Percentiles rank a stretch among this genome's conserved stretches.
Evolutionary conservation across 2,888 invertebrate species (phyloP).

Genomic region (Bembecia ichneumoniformis): DNA sequence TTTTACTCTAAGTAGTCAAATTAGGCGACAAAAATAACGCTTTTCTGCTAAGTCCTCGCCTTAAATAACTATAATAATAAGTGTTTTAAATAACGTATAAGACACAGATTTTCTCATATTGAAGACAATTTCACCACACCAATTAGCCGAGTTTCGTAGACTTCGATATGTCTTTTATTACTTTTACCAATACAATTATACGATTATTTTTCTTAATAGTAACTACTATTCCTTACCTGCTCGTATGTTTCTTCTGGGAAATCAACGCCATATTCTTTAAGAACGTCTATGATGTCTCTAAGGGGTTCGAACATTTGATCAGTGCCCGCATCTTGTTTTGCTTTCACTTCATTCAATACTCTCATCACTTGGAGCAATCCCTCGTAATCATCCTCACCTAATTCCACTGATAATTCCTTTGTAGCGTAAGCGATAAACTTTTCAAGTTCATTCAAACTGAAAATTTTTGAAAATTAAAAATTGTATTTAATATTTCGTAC

Average conservation of each 20-base stretch:
- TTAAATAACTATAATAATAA: too few relatives aligned
- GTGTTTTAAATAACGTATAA: too few relatives aligned
- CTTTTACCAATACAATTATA: too few relatives aligned
- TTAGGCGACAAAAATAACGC: too few relatives aligned
- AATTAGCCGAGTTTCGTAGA: too few relatives aligned
- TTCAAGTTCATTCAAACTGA: conserved; percentile 81
- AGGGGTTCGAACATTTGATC: conserved; percentile 93
- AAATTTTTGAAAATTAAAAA: conserved; percentile 11
- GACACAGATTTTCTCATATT: too few relatives aligned
- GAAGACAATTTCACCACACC: too few relatives aligned
- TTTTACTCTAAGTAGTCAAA: too few relatives aligned
- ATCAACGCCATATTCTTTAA: conserved; percentile 89
- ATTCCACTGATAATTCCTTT: conserved; percentile 77
- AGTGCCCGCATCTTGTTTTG: conserved; percentile 74
- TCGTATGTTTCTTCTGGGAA: conserved; percentile 84
- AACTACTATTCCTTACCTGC: conserved; percentile 60
- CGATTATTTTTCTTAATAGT: too few relatives aligned
- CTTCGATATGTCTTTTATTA: too few relatives aligned
- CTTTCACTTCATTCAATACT: conserved; percentile 85
- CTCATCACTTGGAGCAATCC: conserved; percentile 87
- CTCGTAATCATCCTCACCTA: conserved; percentile 89
- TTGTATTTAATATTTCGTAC: conserved; percentile 1
- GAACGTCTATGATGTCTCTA: conserved; percentile 86
- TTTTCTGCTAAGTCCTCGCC: too few relatives aligned
- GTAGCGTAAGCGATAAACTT: conserved; percentile 84